Evolutionary conservation across 2,888 invertebrate species (phyloP), one percentile per base, ranked within the genome.

Genomic region (Agelastica alni): DNA sequence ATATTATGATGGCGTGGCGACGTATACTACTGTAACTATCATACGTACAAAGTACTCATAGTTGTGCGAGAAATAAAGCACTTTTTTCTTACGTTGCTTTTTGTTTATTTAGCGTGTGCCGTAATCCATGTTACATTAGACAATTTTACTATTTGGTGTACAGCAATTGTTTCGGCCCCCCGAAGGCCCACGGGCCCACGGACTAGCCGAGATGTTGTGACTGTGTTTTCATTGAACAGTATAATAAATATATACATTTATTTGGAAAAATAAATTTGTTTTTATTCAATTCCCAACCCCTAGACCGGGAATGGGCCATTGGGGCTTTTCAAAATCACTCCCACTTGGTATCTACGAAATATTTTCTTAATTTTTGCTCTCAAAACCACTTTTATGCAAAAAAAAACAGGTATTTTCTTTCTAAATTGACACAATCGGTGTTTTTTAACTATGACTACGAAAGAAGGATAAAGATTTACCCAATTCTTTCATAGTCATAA

Each of bases 181-280:
- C 56, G 47, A 30, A 28, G 52, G 45, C 60, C 53, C 62, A 56
- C 42, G 44, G 49, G 59, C 57, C 59, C 61, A 56, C 48, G 58
- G 71, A 70, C 60, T 60, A 67, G 68, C 75, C 77, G 76, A 70
- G 73, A 76, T 74, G 75, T 77, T 78, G 78, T 77, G 76, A 77
- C 77, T 77, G 77, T 78, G 78, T 78, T 85, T 77, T 84, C 81
- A 84, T 83, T 84, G 83, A 78, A 82, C 85, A 83, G 83, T 85
- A 82, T 84, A 85, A 85, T 85, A 85, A 85, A 85, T 84, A 85
- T 85, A 85, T 85, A 85, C 85, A 85, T 85, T 85, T 85, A 85
- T 85, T 84, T 85, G 84, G 84, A 77, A 36, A 36, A 39, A 16
- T n/a, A 2, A 64, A 30, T 41, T 45, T 30, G 22, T 30, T 54